Evolutionary conservation across 2,797 vertebrate genomes (phyloP), one percentile per base, ranked within the genome.

Genomic region (Varecia variegata): DNA sequence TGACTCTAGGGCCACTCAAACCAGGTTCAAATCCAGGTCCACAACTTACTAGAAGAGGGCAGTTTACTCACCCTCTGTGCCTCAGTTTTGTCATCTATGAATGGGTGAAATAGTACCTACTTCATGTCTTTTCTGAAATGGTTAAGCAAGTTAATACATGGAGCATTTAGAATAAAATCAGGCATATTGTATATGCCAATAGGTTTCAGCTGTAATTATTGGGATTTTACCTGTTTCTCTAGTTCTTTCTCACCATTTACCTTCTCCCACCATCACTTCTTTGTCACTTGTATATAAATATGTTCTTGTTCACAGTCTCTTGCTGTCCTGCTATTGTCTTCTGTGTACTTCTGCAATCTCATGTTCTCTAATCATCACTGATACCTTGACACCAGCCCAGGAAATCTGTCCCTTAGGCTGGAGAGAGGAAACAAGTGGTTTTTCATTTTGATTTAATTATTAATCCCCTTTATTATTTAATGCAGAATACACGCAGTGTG

Each of bases 391-490:
- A 77, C 71, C 30, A 70, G 81, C 62, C 71, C 88, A 95, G 73
- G 89, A 94, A 97, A 71, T 90, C 50, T 54, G 45, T 82, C 67
- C 93, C 65, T 93, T 30, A 79, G 71, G 89, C 45, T 47, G 13
- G 11, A 35, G 70, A 86, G 82, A 96, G 76, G 84, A 96, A 97
- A 96, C 54, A 93, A 97, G 93, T 79, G 58, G 62, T 81, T 96
- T 97, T 96, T 82, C 93, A 90, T 93, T 93, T 94, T 97, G 95
- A 96, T 89, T 97, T 96, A 94, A 96, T 97, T 95, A 94, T 95
- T 95, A 90, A 97, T 80, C n/a, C 45, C 32, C 56, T 92, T 97
- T 94, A 95, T 95, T 97, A 93, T 94, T 97, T 97, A 93, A 90
- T 90, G 74, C 70, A 73, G 80, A 81, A 71, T 82, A 27, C 89